Base-by-base conservation (phyloP, 2,797 vertebrate species). In the Gymnocypris eckloni region DNA sequence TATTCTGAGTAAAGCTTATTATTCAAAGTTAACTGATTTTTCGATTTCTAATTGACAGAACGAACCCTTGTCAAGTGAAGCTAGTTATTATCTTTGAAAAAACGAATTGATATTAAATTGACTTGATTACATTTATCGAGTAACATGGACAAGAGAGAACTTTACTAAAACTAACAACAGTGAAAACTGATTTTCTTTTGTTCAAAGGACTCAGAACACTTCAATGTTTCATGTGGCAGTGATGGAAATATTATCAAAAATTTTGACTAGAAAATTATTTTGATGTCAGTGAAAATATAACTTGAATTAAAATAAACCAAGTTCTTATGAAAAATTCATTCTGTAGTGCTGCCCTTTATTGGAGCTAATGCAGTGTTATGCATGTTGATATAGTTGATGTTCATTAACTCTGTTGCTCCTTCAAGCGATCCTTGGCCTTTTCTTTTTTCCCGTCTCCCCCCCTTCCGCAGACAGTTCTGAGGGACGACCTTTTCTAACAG, bases 401-500 rank as follows among this genome's bases (percentile, higher is more conserved):
- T 66, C 59, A 77, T 76, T 16, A 72, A 69, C 69, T 54, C n/a
- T 64, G 33, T 73, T 80, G 78, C 76, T 85, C 52, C 69, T 79
- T 83, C 52, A 25, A 87, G 67, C 45, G 67, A 50, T 71, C 9
- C 67, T 61, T 85, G 76, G 66, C 76, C 66, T 85, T 84, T 85
- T 72, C 37, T 33, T 48, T 48, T 15, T 59, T 18, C 16, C 28
- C 1, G 0, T 54, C 61, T 78, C 75, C 43, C 11, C 66, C 66
- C 59, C 56, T 76, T 2, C n/a, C 37, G 39, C 48, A 54, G 45
- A 69, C 52, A 48, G 66, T 45, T 71, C 9, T 59, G 66, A 71
- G 66, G 25, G 50, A 59, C 3, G 66, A 84, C 83, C 83, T 79
- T 84, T 79, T 71, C 75, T 70, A 20, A 70, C 59, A 43, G 37